Evolutionary conservation across 2,797 vertebrate species (phyloP), one percentile per base, ranked within the genome.

Genomic region (Percopsis omiscomaycus): DNA sequence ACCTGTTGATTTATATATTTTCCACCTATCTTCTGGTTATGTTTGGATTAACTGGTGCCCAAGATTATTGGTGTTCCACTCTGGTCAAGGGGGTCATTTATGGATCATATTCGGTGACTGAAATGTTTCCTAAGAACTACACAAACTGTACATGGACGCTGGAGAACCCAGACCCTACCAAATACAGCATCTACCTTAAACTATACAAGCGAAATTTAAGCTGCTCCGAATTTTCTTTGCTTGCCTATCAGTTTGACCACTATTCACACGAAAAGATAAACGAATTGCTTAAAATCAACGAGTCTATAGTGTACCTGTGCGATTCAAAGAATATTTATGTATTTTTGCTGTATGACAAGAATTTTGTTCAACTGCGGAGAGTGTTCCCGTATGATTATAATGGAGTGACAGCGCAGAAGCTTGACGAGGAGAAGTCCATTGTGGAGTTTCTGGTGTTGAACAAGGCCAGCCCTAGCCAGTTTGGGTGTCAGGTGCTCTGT

Each of bases 1-100:
- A 98, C 94, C 94, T 98, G 95, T 95, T 98, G 98, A 98, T 98
- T 99, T 99, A 98, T 95, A 98, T 98, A 97, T 99, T 98, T 98
- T 98, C 96, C 96, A 99, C 97, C 96, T 98, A 98, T 97, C 96
- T 99, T 90, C 96, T 99, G 96, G 94, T 98, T 97, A 98, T 98
- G 97, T 96, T 99, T 95, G 97, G 98, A 98, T 98, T 96, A 95
- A 97, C 96, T 94, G 94, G 94, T 93, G 96, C 96, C 95, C 96
- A 99, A 98, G 98, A 98, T 95, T 98, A 96, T 92, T 98, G 96
- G 96, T 99, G 98, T 96, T 99, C 98, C 91, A 96, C 96, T 89
- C 68, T 99, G 94, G 96, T 99, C 85, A 99, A 99, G 90, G 97
- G 98, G 91, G 98, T 99, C 90, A 99, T 99, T 92, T 99, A 99